Conservation (phyloP, 2,113 vertebrate species). For the Dicrurus megarhynchus region DNA sequence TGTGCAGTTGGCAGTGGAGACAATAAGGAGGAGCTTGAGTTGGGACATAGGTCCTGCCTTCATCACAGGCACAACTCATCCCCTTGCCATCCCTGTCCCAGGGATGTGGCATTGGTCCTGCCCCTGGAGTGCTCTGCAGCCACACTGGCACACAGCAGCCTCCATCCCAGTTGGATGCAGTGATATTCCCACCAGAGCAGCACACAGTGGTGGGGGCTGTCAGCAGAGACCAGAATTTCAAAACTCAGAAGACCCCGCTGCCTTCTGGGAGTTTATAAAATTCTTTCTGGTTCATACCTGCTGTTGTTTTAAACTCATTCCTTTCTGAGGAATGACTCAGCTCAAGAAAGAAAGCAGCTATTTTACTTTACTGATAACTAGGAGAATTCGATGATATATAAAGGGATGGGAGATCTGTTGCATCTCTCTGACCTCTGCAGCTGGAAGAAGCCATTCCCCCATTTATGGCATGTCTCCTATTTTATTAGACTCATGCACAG, state of each 20-base stretch:
- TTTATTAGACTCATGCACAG: background rate
- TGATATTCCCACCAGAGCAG: background rate
- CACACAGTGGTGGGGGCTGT: accelerated
- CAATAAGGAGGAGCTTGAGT: background rate
- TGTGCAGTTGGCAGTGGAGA: background rate
- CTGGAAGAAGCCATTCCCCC: background rate
- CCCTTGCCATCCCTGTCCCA: background rate
- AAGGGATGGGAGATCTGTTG: background rate
- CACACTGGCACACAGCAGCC: no score
- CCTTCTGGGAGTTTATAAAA: background rate
- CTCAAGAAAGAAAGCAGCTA: background rate
- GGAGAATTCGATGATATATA: background rate
- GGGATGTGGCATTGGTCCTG: background rate
- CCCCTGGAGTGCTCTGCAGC: background rate
- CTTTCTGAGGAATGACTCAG: background rate
- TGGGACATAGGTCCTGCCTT: background rate
- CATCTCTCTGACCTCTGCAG: background rate
- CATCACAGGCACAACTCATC: background rate
- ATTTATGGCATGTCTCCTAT: background rate
- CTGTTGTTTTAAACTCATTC: background rate
- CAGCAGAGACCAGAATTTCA: background rate
- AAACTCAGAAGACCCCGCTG: background rate
- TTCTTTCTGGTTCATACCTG: background rate
- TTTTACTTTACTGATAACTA: background rate
- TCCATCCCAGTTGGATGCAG: accelerated